These are phyloP conservation scores for Drosophila anomalata DNA, from an alignment of 2,888 invertebrate genomes.

Conservation along the genomic window DNA sequence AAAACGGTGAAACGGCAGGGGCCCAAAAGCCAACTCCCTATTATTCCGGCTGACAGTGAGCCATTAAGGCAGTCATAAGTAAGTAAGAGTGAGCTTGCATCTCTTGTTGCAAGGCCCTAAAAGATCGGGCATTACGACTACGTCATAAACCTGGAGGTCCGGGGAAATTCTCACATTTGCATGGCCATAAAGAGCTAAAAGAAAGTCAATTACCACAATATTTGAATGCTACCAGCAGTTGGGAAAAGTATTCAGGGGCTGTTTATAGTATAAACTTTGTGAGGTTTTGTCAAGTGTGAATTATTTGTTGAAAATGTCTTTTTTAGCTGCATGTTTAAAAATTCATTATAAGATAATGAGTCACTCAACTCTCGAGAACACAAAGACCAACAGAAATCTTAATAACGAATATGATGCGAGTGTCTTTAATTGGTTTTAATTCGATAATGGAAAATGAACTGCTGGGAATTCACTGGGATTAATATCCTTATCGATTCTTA, in stretches of 20 bases:
- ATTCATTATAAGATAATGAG: not conserved
- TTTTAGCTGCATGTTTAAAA: not conserved
- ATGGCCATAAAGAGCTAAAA: slow-evolving; percentile 17
- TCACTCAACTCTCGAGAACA: not conserved
- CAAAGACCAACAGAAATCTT: not conserved
- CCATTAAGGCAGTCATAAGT: slow-evolving; percentile 39
- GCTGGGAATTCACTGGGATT: not conserved
- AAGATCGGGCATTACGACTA: slow-evolving; percentile 25
- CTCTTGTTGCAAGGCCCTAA: not conserved
- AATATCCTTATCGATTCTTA: not conserved
- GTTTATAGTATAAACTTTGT: not conserved
- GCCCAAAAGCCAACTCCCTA: slow-evolving; percentile 20
- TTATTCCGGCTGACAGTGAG: slow-evolving; percentile 23
- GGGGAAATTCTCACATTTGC: slow-evolving; percentile 33
- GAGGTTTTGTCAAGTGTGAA: slow-evolving; percentile 11
- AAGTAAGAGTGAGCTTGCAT: slow-evolving; percentile 35
- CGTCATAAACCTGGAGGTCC: slow-evolving; percentile 13
- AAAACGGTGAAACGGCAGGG: not conserved
- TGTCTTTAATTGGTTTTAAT: not conserved
- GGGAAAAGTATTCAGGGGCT: not conserved
- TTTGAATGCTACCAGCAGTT: slow-evolving; percentile 13
- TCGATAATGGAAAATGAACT: not conserved
- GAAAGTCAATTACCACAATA: slow-evolving; percentile 30
- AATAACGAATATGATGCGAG: not conserved
- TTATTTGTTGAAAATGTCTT: not conserved